Base-by-base conservation (phyloP, 1,140 invertebrate genomes). In the Drosophila azteca region DNA sequence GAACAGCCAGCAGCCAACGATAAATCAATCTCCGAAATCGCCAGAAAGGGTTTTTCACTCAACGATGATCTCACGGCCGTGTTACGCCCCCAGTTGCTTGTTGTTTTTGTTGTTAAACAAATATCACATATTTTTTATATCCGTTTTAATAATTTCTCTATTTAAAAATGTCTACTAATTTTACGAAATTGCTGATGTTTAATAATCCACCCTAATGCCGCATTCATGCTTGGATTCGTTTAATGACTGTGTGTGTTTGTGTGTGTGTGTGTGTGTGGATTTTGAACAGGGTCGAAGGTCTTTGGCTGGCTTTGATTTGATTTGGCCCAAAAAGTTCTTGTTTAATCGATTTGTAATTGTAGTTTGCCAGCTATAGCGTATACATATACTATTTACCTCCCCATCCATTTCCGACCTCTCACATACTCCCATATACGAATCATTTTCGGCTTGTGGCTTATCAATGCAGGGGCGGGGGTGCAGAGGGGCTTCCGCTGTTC, bases 1-100 rank as follows among this genome's bases (percentile, higher is more conserved):
- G 20, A 43, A 11, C 11, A 26, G 24, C 24, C 11, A 26, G 24
- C 24, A 26, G 43, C 41, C 17, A 20, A 41, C 43, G 43, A 75
- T 75, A 75, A 75, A 75, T 75, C 71, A 75, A 75, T 75, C 74
- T 75, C 35, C 26, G 22, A 29, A 39, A 43, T 59, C 51, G 51
- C 7, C 31, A 26, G 35, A 72, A 73, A 73, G 70, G 59, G 69
- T 63, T 62, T 60, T 35, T 22, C 20, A 45, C 0, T 48, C n/a
- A 29, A 13, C 20, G 70, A 73, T 73, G 70, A 73, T 73, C 70
- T 73, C 70, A 73, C 31, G 41, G 55, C 26, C 41, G 29, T 48
- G 31, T 41, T 55, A 63, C 69, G 66, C 64, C 66, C 20, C 29
- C 41, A 39, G 51, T 52, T 65, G 24, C 29, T 24, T 62, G 50